These are phyloP conservation scores for Protophormia terraenovae DNA, from an alignment of 2,888 invertebrate species.

Conservation along the genomic window DNA sequence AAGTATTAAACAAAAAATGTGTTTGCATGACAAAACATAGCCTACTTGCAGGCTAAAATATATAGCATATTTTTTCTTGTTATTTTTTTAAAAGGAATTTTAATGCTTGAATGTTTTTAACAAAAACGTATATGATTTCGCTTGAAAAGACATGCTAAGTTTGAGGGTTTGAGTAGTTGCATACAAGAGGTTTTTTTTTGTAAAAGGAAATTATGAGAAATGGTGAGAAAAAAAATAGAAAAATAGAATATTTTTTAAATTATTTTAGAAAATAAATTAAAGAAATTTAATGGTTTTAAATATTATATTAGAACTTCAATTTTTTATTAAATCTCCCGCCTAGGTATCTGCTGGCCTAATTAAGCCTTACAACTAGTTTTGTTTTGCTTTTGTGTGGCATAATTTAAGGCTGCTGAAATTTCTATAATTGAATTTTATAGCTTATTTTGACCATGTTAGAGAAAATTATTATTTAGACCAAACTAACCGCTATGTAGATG, in stretches of 20 bases:
- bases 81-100: not conserved
- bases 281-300: no score
- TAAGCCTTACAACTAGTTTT: no score
- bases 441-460: no score
- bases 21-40: slow-evolving; percentile 6
- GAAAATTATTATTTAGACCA: not conserved
- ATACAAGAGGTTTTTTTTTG: not conserved
- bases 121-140: slow-evolving; percentile 1
- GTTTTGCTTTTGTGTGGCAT: no score
- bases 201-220: not conserved
- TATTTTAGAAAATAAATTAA: no score
- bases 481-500: not conserved
- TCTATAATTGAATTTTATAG: no score
- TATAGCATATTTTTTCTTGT: not conserved
- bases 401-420: slow-evolving; percentile 27
- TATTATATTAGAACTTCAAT: no score
- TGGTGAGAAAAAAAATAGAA: not conserved
- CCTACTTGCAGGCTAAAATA: slow-evolving; percentile 21
- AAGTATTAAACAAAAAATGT: not conserved
- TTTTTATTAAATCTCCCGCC: no score
- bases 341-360: no score
- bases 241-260: not conserved
- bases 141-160: slow-evolving; percentile 11
- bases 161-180: not conserved
- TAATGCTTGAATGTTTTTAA: not conserved